A percentile compares a stretch with the other conserved stretches of the same genome.
Conservation (phyloP, 2,888 invertebrate genomes). For the Arctia plantaginis region DNA sequence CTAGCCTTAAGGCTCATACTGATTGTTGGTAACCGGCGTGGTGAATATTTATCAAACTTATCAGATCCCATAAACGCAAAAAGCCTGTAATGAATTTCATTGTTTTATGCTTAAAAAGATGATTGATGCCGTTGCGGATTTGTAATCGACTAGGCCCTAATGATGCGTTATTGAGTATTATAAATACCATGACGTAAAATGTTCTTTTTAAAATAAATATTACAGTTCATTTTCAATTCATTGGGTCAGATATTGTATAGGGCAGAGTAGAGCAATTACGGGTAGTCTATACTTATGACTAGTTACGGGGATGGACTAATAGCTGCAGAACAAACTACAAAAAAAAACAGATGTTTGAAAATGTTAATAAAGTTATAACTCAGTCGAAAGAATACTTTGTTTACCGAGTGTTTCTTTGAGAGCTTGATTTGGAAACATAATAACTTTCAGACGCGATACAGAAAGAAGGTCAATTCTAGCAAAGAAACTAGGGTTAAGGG, state of each 20-base stretch:
- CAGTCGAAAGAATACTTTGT: background rate
- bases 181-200: background rate
- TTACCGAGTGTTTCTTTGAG: no score
- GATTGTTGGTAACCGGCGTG: background rate
- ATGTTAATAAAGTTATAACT: background rate
- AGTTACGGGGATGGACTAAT: background rate
- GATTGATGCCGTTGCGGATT: background rate
- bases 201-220: background rate
- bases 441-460: no score
- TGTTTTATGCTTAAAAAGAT: background rate
- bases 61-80: background rate
- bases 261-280: background rate
- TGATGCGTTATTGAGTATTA: background rate
- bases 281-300: background rate
- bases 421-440: no score
- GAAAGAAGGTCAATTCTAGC: no score
- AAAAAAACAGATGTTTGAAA: background rate
- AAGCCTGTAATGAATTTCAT: background rate
- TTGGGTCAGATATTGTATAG: background rate
- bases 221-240: background rate
- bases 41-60: background rate
- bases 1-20: background rate
- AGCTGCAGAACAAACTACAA: background rate
- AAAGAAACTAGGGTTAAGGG: no score
- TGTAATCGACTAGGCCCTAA: background rate